Base-by-base conservation (phyloP, 2,888 invertebrate genomes). In the Lysandra coridon region DNA sequence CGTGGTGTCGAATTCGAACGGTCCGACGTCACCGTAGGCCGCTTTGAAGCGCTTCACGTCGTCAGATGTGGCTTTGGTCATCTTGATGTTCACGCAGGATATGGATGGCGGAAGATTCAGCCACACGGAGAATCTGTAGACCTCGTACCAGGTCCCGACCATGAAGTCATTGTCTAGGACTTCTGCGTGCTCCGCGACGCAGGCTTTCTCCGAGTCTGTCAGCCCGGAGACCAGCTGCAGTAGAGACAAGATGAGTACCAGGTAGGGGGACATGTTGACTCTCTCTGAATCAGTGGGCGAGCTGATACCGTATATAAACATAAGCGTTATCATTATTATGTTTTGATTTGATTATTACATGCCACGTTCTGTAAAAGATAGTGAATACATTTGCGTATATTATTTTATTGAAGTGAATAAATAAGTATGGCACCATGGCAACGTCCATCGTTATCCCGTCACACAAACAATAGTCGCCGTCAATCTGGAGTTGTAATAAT, bases 121-220 rank as follows among this genome's bases (percentile, higher is more conserved):
- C 30, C 74, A 12, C 0, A 5, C 0, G 4, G 73, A 10, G 64
- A 81, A 81, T n/a, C 79, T 78, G 73, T 79, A 81, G 1, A 81
- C 78, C 3, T 49, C 73, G 30, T 79, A 81, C 81, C 81, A 81
- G 14, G 69, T 79, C 30, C 81, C 81, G 49, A 80, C 33, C 30
- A 81, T 33, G 6, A 77, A 80, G 12, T 79, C 73, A 17, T 81
- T 81, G 30, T 78, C 75, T 1, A 80, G 37, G n/a, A 60, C 57
- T 0, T n/a, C 57, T 1, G 79, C 69, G 30, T 81, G 40, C 1
- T 57, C 57, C 2, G 60, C 40, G n/a, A 79, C 30, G 73, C 80
- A 81, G 2, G 33, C 17, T 77, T 64, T 17, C 30, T 81, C 78
- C 6, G 37, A 49, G 12, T 79, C 77, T 0, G 76, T 80, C 37